Percentiles rank a stretch among this genome's conserved stretches.
Evolutionary conservation across 2,797 vertebrate species (phyloP).

Genomic region (Cynopterus sphinx): DNA sequence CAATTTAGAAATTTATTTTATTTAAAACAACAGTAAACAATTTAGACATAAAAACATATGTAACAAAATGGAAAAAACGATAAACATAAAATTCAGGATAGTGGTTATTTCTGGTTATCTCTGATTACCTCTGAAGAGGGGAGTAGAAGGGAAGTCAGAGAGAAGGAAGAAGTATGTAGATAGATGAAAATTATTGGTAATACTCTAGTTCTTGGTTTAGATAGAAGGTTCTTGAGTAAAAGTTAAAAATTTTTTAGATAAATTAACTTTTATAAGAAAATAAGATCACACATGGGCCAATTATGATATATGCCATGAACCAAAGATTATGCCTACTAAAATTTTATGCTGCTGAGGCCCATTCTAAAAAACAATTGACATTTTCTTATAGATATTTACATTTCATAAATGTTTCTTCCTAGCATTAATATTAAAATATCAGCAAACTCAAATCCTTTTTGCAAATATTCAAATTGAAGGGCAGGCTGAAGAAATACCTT

Average conservation of each 20-base stretch:
- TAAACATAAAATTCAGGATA: background rate
- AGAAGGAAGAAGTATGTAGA: background rate
- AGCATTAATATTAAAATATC: background rate
- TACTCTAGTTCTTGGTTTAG: background rate
- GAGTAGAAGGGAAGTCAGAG: background rate
- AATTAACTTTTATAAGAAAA: constrained; percentile 23
- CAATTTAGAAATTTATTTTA: background rate
- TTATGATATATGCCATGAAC: background rate
- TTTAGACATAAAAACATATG: background rate
- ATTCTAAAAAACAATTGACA: background rate
- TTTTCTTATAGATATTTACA: background rate
- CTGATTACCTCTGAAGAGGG: background rate
- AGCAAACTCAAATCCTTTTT: background rate
- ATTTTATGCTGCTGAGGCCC: background rate
- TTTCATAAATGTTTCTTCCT: constrained; percentile 31
- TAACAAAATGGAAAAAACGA: background rate
- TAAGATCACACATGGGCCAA: background rate
- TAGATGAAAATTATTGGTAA: background rate
- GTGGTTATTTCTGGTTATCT: background rate
- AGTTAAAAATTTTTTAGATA: background rate
- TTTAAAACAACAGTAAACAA: background rate
- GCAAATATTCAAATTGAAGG: background rate
- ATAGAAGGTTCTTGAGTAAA: background rate
- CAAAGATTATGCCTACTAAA: background rate
- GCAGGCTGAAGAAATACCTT: background rate